These are phyloP conservation scores for Guaruba guarouba DNA, from an alignment of 2,113 vertebrate species.

Conservation along the genomic window DNA sequence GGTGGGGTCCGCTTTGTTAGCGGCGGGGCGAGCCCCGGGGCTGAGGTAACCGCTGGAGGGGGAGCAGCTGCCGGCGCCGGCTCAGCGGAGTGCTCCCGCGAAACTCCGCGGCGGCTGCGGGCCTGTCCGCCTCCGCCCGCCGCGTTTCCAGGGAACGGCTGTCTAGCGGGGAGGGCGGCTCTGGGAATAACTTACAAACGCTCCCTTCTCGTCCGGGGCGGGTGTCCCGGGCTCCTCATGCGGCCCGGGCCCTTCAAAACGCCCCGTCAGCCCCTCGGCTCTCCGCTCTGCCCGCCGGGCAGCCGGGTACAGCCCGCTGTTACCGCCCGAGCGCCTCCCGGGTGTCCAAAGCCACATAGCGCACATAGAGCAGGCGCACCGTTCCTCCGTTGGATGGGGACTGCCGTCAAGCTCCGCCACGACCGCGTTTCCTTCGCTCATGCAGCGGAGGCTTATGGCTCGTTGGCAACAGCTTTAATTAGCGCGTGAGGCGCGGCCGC, in stretches of 20 bases:
- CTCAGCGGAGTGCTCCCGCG: fast-evolving
- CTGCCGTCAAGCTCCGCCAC: background rate
- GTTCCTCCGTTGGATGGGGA: background rate
- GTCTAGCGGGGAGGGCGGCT: background rate
- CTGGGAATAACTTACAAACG: background rate
- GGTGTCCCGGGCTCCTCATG: background rate
- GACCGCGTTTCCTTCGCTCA: fast-evolving
- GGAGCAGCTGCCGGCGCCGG: background rate
- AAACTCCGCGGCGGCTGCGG: background rate
- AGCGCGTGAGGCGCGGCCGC: background rate
- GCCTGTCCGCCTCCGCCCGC: background rate
- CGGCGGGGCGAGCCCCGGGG: background rate
- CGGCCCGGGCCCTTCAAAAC: background rate
- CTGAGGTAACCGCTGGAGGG: background rate
- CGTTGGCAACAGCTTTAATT: background rate
- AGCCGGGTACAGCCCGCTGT: background rate
- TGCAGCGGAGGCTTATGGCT: background rate
- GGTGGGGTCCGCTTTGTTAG: background rate
- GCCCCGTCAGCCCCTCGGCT: too few relatives aligned
- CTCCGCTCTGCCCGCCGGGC: too few relatives aligned
- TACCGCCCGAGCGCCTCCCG: background rate
- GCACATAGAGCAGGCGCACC: background rate
- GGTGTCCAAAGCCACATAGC: background rate
- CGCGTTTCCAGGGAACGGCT: background rate
- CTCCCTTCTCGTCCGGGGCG: too few relatives aligned